Evolutionary conservation across 92 coral and sea anemone genomes (phyloP), one percentile per base, ranked within the genome.

Genomic region (Actinostola sp.): DNA sequence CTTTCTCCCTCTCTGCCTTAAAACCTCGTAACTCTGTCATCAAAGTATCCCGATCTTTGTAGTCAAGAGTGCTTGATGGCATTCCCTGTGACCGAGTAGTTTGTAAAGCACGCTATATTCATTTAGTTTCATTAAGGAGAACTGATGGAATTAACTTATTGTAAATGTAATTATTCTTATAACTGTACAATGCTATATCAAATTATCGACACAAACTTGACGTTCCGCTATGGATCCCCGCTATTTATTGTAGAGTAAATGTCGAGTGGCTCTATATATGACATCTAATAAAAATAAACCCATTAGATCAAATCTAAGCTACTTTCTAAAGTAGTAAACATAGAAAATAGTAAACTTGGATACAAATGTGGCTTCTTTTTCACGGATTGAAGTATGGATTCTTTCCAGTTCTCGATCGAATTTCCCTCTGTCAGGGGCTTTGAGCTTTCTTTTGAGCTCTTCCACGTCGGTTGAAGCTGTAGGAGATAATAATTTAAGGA

Each of bases 1-100:
- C 87, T 71, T 88, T 77, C 43, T 94, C 95, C 21, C 87, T 80
- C 39, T 73, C 85, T 24, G 73, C 85, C 35, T 81, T 88, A 28
- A 82, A 75, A 15, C 69, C 69, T 27, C 80, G 86, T 24, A 82
- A 82, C 44, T 91, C 97, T 14, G 64, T 61, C 74, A 76, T 68
- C 42, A 88, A 75, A 16, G 89, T 67, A 0, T 91, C 98, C 25
- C 75, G 70, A 65, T 82, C 91, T 49, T 71, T 63, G 2, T 16
- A 23, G 12, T 15, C 81, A 64, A 63, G 65, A 8, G 15, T 32
- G 43, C 63, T 75, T 4, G 81, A 63, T 1, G 68, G 12, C 8
- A 21, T 8, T 12, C 67, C 50, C 31, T 30, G 50, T 17, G 73
- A 63, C 21, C 72, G 58, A 11, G 77, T 34, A 42, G 44, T 72